Conservation (phyloP, 1,140 invertebrate species). For the Aphelenchoides fujianensis region DNA sequence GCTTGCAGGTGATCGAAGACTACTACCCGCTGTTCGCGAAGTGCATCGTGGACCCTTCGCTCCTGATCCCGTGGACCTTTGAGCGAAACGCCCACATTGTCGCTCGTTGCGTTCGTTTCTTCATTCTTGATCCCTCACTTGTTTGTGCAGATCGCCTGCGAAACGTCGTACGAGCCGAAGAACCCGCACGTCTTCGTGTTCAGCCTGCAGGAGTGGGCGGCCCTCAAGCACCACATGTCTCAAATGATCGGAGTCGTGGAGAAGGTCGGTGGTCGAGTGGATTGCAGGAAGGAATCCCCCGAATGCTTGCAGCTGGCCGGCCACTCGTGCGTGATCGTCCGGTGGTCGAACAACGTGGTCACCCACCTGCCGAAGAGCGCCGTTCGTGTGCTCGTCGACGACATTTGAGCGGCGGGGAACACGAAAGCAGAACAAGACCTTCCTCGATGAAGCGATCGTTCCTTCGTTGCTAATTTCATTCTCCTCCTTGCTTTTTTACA, state of each 20-base stretch:
- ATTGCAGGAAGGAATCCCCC: background rate
- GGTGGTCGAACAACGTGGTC: constrained; percentile 2
- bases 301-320: constrained; percentile 7
- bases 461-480: no score
- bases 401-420: no score
- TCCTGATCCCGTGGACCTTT: constrained; percentile 22
- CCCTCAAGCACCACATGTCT: constrained; percentile 17
- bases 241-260: constrained; percentile 16
- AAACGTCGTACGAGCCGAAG: constrained; percentile 22
- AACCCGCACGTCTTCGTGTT: constrained; percentile 7
- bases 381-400: constrained; percentile 12
- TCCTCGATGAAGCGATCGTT: no score
- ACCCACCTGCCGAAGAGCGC: constrained; percentile 16
- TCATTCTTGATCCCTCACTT: no score
- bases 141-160: no score
- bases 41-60: constrained; percentile 20
- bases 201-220: constrained; percentile 19
- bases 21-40: constrained; percentile 27
- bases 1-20: no score
- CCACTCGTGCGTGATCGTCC: constrained; percentile 3
- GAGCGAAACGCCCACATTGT: constrained; percentile 25
- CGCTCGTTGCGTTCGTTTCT: constrained; percentile 6
- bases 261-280: constrained; percentile 10
- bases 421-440: no score
- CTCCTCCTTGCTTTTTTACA: no score